Conservation (phyloP, 1,140 invertebrate species). For the Zaprionus inermis region DNA sequence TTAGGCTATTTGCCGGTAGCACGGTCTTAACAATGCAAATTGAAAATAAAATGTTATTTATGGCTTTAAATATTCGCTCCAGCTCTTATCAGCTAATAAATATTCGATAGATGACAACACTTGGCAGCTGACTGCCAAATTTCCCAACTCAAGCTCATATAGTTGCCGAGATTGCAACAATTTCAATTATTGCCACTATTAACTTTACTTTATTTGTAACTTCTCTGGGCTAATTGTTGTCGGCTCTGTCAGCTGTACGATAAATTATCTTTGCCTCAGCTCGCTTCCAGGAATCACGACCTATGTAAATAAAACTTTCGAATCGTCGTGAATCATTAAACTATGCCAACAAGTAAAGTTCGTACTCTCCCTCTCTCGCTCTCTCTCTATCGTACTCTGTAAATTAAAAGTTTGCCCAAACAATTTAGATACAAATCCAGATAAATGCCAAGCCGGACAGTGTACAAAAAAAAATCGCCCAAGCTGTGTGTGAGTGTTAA, state of each 20-base stretch:
- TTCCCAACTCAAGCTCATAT: neutral
- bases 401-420: conserved; percentile 67
- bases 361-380: neutral
- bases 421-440: conserved; percentile 70
- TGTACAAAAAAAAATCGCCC: conserved; percentile 6
- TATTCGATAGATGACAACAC: neutral
- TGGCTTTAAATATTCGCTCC: neutral
- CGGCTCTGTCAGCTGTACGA: conserved; percentile 26
- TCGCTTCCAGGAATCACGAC: conserved; percentile 49
- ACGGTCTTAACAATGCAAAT: neutral
- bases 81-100: neutral
- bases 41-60: neutral
- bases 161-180: neutral
- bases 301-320: conserved; percentile 58
- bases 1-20: neutral
- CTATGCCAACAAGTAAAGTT: conserved; percentile 51
- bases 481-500: conserved; percentile 57
- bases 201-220: conserved; percentile 38
- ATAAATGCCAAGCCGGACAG: conserved; percentile 40
- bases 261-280: conserved; percentile 44
- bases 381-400: conserved; percentile 1
- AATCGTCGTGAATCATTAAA: conserved; percentile 74
- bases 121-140: neutral
- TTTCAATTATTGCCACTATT: conserved; percentile 26
- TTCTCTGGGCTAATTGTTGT: conserved; percentile 5